phyloP scores from a whole-genome alignment of 2,888 invertebrate genomes.

The Byasa hedistus region DNA sequence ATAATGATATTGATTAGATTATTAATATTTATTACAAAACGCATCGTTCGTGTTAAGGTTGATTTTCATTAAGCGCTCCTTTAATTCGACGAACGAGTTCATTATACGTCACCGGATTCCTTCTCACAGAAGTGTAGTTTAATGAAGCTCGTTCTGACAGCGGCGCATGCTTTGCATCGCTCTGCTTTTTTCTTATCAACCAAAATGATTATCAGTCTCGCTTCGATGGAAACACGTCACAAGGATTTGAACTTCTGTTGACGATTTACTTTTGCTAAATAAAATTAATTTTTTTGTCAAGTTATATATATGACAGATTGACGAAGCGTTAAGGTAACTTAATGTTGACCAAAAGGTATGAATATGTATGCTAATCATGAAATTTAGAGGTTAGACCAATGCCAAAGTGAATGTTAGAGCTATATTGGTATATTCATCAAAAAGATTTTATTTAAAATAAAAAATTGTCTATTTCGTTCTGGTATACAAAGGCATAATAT shows the following conservation, averaged over 20 bases:
- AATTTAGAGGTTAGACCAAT: too few species aligned
- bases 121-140: conserved; percentile 20
- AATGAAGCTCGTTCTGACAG: conserved; percentile 10
- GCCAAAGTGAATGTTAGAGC: too few species aligned
- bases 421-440: too few species aligned
- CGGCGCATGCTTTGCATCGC: conserved; percentile 11
- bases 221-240: conserved; percentile 20
- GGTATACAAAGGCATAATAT: too few species aligned
- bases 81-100: conserved; percentile 16
- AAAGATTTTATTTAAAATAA: too few species aligned
- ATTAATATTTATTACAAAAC: not conserved
- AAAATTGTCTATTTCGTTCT: too few species aligned
- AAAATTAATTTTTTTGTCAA: too few species aligned
- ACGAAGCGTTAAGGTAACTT: too few species aligned
- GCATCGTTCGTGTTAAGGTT: not conserved
- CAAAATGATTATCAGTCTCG: conserved; percentile 27
- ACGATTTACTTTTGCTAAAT: not conserved
- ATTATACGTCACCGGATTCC: conserved; percentile 20
- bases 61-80: conserved; percentile 8
- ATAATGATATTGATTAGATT: not conserved
- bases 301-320: too few species aligned
- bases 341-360: too few species aligned
- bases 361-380: too few species aligned
- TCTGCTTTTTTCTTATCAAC: conserved; percentile 9
- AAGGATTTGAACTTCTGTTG: conserved; percentile 8